Evolutionary conservation across 2,888 invertebrate species (phyloP).

Genomic region (Dasysyrphus tricinctus): DNA sequence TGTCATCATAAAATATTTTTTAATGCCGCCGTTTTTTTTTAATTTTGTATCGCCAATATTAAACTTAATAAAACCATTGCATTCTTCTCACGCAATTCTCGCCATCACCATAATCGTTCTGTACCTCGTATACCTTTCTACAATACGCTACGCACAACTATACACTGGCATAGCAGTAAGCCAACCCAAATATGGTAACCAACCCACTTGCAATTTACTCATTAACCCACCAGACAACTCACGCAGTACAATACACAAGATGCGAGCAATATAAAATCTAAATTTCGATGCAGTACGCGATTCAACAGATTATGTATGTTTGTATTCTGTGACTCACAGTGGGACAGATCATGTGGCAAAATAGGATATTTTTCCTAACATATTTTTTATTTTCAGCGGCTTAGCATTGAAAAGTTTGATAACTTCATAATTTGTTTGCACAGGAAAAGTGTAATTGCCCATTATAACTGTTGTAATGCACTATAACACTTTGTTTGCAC

Average conservation of each 20-base stretch:
- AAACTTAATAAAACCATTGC: constrained; percentile 44
- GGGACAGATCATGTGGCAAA: background rate
- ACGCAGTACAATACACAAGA: constrained; percentile 11
- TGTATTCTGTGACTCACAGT: background rate
- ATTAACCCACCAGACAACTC: constrained; percentile 50
- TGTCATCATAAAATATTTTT: constrained; percentile 40
- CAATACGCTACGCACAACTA: constrained; percentile 30
- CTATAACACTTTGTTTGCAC: no score
- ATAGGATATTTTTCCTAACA: background rate
- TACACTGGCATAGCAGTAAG: constrained; percentile 8
- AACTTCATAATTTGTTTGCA: no score
- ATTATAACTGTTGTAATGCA: no score
- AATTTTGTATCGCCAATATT: constrained; percentile 7
- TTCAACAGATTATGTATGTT: background rate
- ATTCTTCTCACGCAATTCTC: constrained; percentile 63
- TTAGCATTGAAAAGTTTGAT: no score
- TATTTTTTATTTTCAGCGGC: no score
- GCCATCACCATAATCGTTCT: constrained; percentile 27
- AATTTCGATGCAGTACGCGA: background rate
- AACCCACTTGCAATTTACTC: constrained; percentile 53
- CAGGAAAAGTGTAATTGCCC: no score
- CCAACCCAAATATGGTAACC: constrained; percentile 58
- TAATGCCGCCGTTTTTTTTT: background rate
- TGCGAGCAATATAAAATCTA: background rate
- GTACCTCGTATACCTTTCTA: constrained; percentile 6